Conservation (phyloP, 1,140 invertebrate genomes). For the Conus betulinus region DNA sequence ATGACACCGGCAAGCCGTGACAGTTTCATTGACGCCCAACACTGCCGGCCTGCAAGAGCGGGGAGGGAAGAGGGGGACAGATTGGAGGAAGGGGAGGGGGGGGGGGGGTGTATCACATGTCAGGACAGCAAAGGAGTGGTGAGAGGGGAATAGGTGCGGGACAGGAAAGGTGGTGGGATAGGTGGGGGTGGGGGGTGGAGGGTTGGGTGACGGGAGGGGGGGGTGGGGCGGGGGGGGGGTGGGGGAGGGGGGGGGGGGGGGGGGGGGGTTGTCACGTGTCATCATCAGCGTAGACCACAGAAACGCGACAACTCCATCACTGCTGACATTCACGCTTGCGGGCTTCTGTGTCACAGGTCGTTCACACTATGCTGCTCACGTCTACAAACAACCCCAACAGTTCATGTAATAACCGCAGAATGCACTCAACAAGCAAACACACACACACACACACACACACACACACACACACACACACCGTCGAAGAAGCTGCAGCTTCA, state of each 20-base stretch:
- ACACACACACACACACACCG: too few species aligned
- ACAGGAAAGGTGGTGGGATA: not conserved
- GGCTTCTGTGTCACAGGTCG: not conserved
- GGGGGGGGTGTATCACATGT: too few species aligned
- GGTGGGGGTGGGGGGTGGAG: not conserved
- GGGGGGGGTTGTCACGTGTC: not conserved
- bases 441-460: too few species aligned
- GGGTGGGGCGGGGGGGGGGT: not conserved
- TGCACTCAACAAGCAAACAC: too few species aligned
- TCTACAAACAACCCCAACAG: too few species aligned
- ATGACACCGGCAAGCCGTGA: too few species aligned
- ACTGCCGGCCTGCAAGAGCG: too few species aligned
- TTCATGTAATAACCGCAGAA: too few species aligned
- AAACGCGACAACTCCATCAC: not conserved
- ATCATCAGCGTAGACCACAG: too few species aligned
- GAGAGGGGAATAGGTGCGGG: not conserved
- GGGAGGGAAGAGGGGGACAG: not conserved
- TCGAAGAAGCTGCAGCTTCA: too few species aligned
- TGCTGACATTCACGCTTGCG: not conserved
- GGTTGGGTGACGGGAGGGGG: not conserved
- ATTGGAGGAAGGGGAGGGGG: not conserved
- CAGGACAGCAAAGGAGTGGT: too few species aligned
- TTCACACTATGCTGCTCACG: not conserved
- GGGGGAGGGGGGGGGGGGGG: not conserved
- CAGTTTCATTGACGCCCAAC: too few species aligned